Conservation (phyloP, 2,113 vertebrate genomes). For the Hippocampus comes region DNA sequence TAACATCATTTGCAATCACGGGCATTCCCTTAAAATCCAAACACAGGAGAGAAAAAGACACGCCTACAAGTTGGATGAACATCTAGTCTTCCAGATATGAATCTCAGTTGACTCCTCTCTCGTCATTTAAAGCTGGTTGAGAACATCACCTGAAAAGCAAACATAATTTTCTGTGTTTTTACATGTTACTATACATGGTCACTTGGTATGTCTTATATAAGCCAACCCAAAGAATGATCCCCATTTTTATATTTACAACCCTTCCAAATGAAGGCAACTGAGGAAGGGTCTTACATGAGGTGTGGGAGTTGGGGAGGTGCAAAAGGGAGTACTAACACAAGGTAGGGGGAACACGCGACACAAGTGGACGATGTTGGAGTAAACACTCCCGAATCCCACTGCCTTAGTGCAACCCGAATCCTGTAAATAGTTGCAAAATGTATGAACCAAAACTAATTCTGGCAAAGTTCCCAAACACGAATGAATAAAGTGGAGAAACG, state of each 20-base stretch:
- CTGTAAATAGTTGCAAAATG: too few species aligned
- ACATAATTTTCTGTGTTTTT: background rate
- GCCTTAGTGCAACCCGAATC: too few species aligned
- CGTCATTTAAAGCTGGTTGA: constrained; percentile 46
- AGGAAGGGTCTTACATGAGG: too few species aligned
- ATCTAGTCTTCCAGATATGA: constrained; percentile 6
- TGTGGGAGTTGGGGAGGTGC: too few species aligned
- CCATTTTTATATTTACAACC: background rate
- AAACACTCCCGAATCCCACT: too few species aligned
- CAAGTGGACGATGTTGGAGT: too few species aligned
- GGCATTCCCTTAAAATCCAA: background rate
- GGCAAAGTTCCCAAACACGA: too few species aligned
- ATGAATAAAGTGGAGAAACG: too few species aligned
- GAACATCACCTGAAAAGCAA: constrained; percentile 38
- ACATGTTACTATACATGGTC: background rate
- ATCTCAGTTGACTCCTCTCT: background rate
- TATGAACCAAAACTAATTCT: too few species aligned
- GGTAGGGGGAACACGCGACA: too few species aligned
- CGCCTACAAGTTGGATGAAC: background rate
- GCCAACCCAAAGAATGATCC: background rate
- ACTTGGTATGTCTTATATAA: background rate
- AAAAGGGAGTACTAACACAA: too few species aligned
- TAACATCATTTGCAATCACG: background rate
- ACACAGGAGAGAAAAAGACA: background rate
- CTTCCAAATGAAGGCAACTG: background rate